Percentiles rank a stretch among this genome's conserved stretches.
Evolutionary conservation across 2,888 invertebrate genomes (phyloP).

Genomic region (Helleia helle): DNA sequence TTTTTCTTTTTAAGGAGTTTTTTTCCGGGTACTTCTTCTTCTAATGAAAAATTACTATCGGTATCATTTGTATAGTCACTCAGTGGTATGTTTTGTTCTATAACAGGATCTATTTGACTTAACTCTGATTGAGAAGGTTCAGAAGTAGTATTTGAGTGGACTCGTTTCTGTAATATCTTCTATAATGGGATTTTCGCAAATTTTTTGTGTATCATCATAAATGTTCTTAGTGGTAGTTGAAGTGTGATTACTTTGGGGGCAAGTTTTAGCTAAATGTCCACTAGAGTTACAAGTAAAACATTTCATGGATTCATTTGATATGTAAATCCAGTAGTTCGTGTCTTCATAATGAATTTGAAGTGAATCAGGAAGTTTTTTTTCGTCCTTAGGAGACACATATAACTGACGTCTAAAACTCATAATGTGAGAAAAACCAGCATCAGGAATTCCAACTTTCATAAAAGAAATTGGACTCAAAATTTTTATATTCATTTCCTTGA

Average conservation of each 20-base stretch:
- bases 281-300: background rate
- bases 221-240: too few relatives aligned
- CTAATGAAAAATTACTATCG: background rate
- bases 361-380: background rate
- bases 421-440: conserved; percentile 14
- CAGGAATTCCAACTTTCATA: conserved; percentile 9
- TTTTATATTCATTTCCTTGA: conserved; percentile 10
- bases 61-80: background rate
- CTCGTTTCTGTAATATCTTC: background rate
- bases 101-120: background rate
- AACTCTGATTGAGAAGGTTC: background rate
- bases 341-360: background rate
- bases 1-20: background rate
- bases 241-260: background rate
- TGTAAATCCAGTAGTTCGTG: background rate
- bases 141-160: too few relatives aligned
- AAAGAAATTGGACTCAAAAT: too few relatives aligned
- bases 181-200: background rate
- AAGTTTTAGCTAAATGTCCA: background rate
- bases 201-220: background rate
- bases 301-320: background rate
- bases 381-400: conserved; percentile 6
- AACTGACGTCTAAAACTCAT: conserved; percentile 14
- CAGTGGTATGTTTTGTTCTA: background rate
- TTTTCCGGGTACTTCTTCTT: background rate